Base-by-base conservation (phyloP, 2,797 vertebrate genomes). In the Parauchenoglanis punctatus region DNA sequence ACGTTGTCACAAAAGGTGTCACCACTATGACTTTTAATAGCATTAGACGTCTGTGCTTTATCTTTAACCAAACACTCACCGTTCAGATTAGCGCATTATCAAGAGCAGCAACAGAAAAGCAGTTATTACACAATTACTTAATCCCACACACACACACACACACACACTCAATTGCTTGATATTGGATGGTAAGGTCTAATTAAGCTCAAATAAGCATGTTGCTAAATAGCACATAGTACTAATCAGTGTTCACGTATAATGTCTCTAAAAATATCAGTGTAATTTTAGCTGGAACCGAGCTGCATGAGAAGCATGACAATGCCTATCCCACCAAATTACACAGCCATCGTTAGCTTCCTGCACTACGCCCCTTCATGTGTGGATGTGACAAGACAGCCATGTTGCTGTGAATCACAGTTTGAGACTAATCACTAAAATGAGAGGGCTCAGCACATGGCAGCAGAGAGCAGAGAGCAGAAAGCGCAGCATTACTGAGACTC, bases 381-480 rank as follows among this genome's bases (percentile, higher is more conserved):
- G 20, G 73, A 83, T 87, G 84, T 90, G 87, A 85, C 87, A 89
- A 89, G 88, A 91, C 87, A 89, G 81, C 86, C 85, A 91, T 91
- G 88, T 92, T 87, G 83, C 88, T 90, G 85, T 59, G 76, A 88
- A 87, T 87, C 86, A 84, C 82, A 85, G 87, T 91, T 81, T 87
- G 73, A 90, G 82, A 67, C 77, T 76, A 78, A 85, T 93, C 87
- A 89, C 58, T 84, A 58, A 86, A 85, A 90, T 85, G 85, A 89
- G 44, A 76, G 86, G 83, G 77, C 90, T 86, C 83, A 86, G 86
- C 75, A 23, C 63, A 73, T 73, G 77, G 54, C 81, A 83, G 85
- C 68, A 46, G 56, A 54, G 77, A 89, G 49, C 49, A 76, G 12
- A 63, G 85, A 87, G 46, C 54, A n/a, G 12, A 63, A 84, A 87